Base-by-base conservation (phyloP, 2,113 vertebrate genomes). In the Eubucco bourcierii region DNA sequence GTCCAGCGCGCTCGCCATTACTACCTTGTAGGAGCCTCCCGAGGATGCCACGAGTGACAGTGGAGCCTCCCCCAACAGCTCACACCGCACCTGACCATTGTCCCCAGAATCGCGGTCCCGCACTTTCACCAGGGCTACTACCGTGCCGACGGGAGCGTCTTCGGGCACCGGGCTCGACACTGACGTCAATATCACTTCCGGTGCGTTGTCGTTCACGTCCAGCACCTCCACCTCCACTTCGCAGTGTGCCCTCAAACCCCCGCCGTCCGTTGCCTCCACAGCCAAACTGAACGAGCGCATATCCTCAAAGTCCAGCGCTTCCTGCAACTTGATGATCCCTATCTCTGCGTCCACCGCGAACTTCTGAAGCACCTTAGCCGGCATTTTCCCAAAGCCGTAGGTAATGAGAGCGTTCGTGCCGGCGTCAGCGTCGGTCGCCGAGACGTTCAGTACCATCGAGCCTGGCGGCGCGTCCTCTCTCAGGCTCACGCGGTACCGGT, bases 261-360 rank as follows among this genome's bases (percentile, higher is more conserved):
- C 98, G 1, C 97, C 97, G 47, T 98, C 98, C 44, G 59, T 97
- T 7, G 98, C 98, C 65, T 98, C 95, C 10, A 98, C 70, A 2
- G 58, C 71, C 5, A 98, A 53, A 2, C 16, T 59, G 23, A 84
- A 97, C 3, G n/a, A n/a, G 4, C 83, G 55, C 18, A 41, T 84
- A 6, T 94, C 80, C 78, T 97, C 96, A 37, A 97, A 98, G 31
- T 97, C 94, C 53, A 97, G 21, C 2, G 0, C 2, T 24, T 70
- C 60, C 1, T 7, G 5, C 13, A 93, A 73, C 1, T 2, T 71
- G 44, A 96, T 71, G 2, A 12, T 84, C 4, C 95, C 96, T 0
- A 25, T 97, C 56, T 68, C 56, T 2, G n/a, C 2, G 1, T 94
- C 47, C 25, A 97, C 4, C 3, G 10, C 2, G n/a, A 98, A 97